Base-by-base conservation (phyloP, 2,888 invertebrate genomes). In the Ditylenchus weischeri region DNA sequence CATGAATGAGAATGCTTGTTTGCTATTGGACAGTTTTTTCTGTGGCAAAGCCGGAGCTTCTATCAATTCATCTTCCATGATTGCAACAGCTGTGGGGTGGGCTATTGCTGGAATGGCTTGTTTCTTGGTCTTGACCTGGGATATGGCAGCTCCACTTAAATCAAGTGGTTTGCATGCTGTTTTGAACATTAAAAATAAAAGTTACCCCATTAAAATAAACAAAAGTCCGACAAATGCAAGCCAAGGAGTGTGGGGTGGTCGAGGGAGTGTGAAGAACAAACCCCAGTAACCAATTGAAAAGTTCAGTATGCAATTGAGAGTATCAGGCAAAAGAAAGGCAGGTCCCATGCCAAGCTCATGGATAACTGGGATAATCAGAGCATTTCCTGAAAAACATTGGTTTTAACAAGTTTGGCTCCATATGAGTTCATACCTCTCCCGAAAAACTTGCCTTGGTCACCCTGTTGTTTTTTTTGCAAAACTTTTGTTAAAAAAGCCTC, bases 281-380 rank as follows among this genome's bases (percentile, higher is more conserved):
- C 54, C 54, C 21, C 21, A 54, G 29, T 54, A 54, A 23, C 54
- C 54, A 23, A 54, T 29, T 21, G 29, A 29, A 8, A 54, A 54
- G 54, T 54, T 54, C n/a, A 21, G 23, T 13, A 54, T 11, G 54
- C 54, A 54, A 8, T 54, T 54, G 21, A 54, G 21, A 10, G 54
- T 54, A 29, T 54, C 54, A 54, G 54, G 54, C 29, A 54, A n/a
- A 54, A 54, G 54, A 8, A 54, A 54, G 10, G 54, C 54, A 15
- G 54, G 54, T 23, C 54, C 54, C 54, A 54, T 54, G 11, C 54
- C 54, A 4, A 54, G 21, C n/a, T 54, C 54, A 29, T 54, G 21
- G 54, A 54, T 54, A 8, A 54, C n/a, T 29, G 54, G 54, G 10
- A 54, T 54, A 23, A 54, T 54, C n/a, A 54, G 29, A 21, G 54